A percentile compares a stretch with the other conserved stretches of the same genome.
phyloP scores from a whole-genome alignment of 1,140 invertebrate genomes.

The Drosophila teissieri region DNA sequence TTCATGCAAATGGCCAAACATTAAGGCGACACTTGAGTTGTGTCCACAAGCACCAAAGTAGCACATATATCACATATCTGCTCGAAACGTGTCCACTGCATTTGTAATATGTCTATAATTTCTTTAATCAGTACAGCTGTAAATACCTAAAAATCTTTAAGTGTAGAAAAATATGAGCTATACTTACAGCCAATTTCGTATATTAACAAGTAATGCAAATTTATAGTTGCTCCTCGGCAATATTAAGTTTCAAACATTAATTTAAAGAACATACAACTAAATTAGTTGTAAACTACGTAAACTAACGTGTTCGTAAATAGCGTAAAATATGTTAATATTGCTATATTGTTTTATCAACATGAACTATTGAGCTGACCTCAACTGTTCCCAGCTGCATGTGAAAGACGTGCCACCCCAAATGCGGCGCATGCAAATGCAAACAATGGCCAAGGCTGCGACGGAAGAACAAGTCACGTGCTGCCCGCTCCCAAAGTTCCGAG shows the following conservation, averaged over 20 bases:
- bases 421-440: constrained; percentile 67
- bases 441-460: constrained; percentile 69
- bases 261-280: not conserved
- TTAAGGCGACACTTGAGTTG: constrained; percentile 59
- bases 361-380: not conserved
- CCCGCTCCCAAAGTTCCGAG: constrained; percentile 24
- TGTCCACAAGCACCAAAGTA: constrained; percentile 35
- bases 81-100: no score
- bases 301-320: no score
- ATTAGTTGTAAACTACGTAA: no score
- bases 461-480: constrained; percentile 76
- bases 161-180: no score
- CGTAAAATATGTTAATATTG: no score
- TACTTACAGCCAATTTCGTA: no score
- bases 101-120: no score
- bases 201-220: no score
- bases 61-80: no score
- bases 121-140: no score
- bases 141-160: no score
- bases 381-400: constrained; percentile 54
- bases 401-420: constrained; percentile 53
- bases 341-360: not conserved
- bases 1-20: constrained; percentile 65
- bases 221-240: no score
- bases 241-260: not conserved